Conservation (phyloP, 2,113 vertebrate genomes). For the Rousettus leschenaultii region DNA sequence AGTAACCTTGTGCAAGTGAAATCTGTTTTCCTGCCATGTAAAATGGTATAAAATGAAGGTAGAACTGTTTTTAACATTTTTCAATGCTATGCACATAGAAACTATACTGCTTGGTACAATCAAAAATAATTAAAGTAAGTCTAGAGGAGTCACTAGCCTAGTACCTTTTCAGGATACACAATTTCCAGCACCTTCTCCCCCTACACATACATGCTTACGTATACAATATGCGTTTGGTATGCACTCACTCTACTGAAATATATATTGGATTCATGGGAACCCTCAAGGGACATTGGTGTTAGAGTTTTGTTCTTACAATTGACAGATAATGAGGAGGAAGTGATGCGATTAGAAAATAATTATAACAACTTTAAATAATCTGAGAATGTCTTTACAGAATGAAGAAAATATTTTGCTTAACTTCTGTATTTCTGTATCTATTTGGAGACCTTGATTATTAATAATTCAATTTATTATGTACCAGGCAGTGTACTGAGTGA, state of each 20-base stretch:
- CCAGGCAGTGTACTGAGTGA: neutral
- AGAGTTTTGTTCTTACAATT: conserved; percentile 19
- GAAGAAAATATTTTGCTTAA: neutral
- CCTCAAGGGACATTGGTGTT: neutral
- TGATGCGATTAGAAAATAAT: neutral
- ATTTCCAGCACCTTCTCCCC: neutral
- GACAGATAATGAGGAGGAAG: neutral
- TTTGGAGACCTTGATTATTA: neutral
- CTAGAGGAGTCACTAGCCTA: neutral
- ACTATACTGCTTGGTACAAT: neutral
- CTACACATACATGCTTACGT: neutral
- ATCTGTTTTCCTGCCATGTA: neutral
- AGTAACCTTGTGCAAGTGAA: neutral
- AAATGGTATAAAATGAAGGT: neutral
- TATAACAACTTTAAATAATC: neutral
- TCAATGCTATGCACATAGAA: neutral
- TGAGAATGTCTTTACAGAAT: neutral
- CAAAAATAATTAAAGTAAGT: neutral
- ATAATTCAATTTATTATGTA: neutral
- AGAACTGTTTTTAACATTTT: neutral
- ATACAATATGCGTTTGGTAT: neutral
- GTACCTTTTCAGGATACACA: neutral
- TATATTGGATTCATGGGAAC: neutral
- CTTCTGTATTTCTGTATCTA: neutral
- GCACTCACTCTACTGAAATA: neutral